A percentile compares a stretch with the other conserved stretches of the same genome.
Conservation (phyloP, 2,113 vertebrate genomes). For the Polyodon spathula region DNA sequence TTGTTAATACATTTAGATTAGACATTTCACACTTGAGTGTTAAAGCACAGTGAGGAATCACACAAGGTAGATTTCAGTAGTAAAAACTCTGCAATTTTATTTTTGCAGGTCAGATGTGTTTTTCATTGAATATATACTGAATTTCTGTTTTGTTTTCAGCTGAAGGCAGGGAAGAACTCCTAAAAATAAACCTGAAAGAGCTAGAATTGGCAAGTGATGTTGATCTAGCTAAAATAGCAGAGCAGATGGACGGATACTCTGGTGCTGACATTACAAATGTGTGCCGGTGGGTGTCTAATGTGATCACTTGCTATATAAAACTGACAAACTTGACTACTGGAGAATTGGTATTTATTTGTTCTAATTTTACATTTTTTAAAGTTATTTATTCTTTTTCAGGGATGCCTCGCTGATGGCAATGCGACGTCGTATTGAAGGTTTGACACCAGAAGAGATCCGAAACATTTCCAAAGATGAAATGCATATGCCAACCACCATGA, state of each 20-base stretch:
- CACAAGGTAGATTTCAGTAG: too few relatives aligned
- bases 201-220: slow-evolving; percentile 87
- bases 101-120: too few relatives aligned
- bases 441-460: slow-evolving; percentile 91
- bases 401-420: slow-evolving; percentile 97
- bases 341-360: too few relatives aligned
- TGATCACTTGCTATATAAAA: background rate
- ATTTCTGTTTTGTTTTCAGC: slow-evolving; percentile 58
- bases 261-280: slow-evolving; percentile 96
- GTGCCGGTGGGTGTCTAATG: slow-evolving; percentile 67
- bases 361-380: too few relatives aligned
- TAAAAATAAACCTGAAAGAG: slow-evolving; percentile 85
- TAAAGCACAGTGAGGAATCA: too few relatives aligned
- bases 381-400: slow-evolving; percentile 40
- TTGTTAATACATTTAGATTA: too few relatives aligned
- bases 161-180: slow-evolving; percentile 81
- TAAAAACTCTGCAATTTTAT: too few relatives aligned
- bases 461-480: slow-evolving; percentile 93
- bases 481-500: slow-evolving; percentile 99
- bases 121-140: too few relatives aligned
- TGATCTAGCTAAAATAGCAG: slow-evolving; percentile 79
- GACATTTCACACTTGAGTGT: too few relatives aligned
- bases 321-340: too few relatives aligned
- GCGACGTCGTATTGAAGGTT: slow-evolving; percentile 89
- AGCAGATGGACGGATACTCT: slow-evolving; percentile 94